Evolutionary conservation across 1,140 invertebrate genomes (phyloP).

Genomic region (Drosophila tropicalis): DNA sequence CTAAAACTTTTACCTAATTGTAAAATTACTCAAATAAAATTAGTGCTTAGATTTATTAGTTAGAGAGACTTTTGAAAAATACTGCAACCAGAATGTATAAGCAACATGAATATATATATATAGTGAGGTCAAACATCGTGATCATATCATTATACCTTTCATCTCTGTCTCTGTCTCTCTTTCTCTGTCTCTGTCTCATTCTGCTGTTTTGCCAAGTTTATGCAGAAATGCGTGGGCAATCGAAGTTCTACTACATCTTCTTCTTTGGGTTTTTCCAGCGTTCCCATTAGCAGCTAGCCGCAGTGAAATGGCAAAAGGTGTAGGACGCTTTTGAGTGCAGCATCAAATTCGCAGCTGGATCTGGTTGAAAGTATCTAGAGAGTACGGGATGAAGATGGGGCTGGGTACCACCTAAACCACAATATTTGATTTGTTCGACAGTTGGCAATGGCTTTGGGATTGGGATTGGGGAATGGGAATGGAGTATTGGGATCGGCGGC

Average conservation of each 20-base stretch:
- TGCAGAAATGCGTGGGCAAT: conserved; percentile 17
- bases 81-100: neutral
- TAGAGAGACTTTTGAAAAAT: neutral
- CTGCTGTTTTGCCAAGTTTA: conserved; percentile 1
- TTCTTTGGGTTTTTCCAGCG: conserved; percentile 34
- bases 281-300: conserved; percentile 46
- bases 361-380: neutral
- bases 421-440: conserved; percentile 79
- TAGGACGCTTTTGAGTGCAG: conserved; percentile 57
- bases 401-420: conserved; percentile 20
- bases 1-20: neutral
- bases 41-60: neutral
- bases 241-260: conserved; percentile 13
- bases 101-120: neutral
- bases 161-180: no score
- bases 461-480: neutral
- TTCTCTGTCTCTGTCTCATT: no score
- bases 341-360: conserved; percentile 71
- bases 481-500: conserved; percentile 50
- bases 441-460: conserved; percentile 54
- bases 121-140: conserved; percentile 16
- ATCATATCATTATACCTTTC: conserved; percentile 21
- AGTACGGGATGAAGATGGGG: neutral
- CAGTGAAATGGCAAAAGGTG: conserved; percentile 42
- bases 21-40: neutral